Base-by-base conservation (phyloP, 2,113 vertebrate genomes). In the Leucosticte australis region DNA sequence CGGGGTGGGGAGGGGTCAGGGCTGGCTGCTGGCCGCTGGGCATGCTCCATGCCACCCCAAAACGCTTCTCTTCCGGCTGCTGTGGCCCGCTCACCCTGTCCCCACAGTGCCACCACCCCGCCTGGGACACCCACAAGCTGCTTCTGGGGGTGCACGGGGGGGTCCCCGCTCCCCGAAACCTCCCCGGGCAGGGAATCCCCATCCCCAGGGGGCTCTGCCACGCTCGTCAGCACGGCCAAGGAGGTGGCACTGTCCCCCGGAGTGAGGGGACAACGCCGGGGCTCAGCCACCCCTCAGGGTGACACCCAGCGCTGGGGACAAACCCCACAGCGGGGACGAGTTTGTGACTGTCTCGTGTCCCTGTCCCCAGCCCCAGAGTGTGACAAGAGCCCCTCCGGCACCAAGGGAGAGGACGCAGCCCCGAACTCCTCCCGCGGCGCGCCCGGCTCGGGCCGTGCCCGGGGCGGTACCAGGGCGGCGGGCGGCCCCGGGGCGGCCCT, bases 201-300 rank as follows among this genome's bases (percentile, higher is more conserved):
- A 7, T 9, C 7, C 28, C 39, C 57, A 5, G 15, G 1, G 0
- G 15, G 71, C 73, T 67, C 73, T 49, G 64, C 44, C 79, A 18
- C 1, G 0, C 35, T 21, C 53, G 11, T 26, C 39, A 1, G 52
- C 6, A 0, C 0, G 10, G 27, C 59, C n/a, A 5, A 15, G 20
- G 74, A 28, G 39, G 19, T 12, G 59, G 20, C 1, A 2, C 52
- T 9, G 35, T 50, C 35, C 59, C 83, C 22, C 0, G 1, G 62
- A 24, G 6, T 0, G 2, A 33, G 59, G 69, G n/a, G 31, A 69
- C 63, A 21, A 2, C 0, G 3, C 47, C 11, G 42, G 31, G 60
- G 55, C 55, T 75, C 84, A 21, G 55, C 50, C 77, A 53, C 3
- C 13, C 6, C 0, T 15, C 57, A 11, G 49, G 21, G 28, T 7